A percentile compares a stretch with the other conserved stretches of the same genome.
Conservation (phyloP, 2,113 vertebrate genomes). For the Phaethon lepturus region DNA sequence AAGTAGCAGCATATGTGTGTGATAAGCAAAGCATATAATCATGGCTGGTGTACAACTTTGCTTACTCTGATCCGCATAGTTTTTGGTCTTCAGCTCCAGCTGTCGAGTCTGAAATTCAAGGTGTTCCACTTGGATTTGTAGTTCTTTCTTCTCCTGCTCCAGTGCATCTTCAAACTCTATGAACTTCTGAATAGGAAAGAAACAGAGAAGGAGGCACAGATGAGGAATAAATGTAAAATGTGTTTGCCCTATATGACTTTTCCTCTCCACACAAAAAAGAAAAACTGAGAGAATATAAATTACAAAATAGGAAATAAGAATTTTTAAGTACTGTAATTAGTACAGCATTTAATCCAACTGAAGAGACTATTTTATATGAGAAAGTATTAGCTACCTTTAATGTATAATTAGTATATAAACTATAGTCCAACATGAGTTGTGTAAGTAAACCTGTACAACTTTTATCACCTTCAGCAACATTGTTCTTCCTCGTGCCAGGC, state of each 20-base stretch:
- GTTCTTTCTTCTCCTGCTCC: conserved; percentile 97
- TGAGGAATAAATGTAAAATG: background rate
- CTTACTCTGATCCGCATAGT: conserved; percentile 96
- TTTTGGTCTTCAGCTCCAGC: conserved; percentile 93
- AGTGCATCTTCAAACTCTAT: conserved; percentile 98
- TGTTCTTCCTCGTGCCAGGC: background rate
- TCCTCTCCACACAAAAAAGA: background rate
- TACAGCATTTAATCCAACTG: background rate
- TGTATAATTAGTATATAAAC: background rate
- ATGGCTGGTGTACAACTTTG: background rate
- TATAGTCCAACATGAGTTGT: background rate
- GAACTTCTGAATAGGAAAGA: conserved; percentile 85
- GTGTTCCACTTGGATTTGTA: conserved; percentile 91
- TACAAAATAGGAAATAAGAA: background rate
- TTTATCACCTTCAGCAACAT: background rate
- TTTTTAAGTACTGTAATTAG: background rate
- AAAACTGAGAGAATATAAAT: background rate
- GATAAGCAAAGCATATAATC: background rate
- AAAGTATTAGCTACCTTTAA: background rate
- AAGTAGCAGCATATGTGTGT: background rate
- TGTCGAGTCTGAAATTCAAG: conserved; percentile 94
- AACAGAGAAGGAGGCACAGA: background rate
- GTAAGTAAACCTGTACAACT: background rate
- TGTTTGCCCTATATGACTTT: background rate
- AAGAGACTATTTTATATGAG: background rate